These are phyloP conservation scores for Hyphantria cunea DNA, from an alignment of 1,140 invertebrate genomes.

Conservation along the genomic window DNA sequence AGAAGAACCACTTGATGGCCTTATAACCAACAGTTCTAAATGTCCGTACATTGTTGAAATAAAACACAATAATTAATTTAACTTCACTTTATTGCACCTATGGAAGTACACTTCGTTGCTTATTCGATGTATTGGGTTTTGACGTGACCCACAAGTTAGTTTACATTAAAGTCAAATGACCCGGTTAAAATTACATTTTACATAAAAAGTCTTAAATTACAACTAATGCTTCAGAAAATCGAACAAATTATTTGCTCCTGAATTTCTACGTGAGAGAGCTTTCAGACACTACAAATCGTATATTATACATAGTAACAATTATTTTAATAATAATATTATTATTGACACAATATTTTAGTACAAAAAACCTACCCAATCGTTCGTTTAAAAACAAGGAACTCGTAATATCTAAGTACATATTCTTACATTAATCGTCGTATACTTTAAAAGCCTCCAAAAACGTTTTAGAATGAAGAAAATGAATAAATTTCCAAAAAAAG, in stretches of 20 bases:
- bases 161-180: slow-evolving; percentile 16
- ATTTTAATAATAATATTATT: slow-evolving; percentile 36
- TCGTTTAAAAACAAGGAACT: slow-evolving; percentile 68
- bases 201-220: slow-evolving; percentile 27
- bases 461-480: slow-evolving; percentile 59
- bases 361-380: slow-evolving; percentile 51
- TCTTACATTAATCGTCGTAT: slow-evolving; percentile 78
- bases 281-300: slow-evolving; percentile 37
- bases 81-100: slow-evolving; percentile 79
- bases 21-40: too few species aligned
- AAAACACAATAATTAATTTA: slow-evolving; percentile 45
- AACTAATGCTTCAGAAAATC: slow-evolving; percentile 7
- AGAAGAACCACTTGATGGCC: too few species aligned
- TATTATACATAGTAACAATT: slow-evolving; percentile 38
- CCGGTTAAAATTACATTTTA: slow-evolving; percentile 17
- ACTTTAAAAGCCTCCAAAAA: slow-evolving; percentile 81
- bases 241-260: slow-evolving; percentile 20
- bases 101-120: slow-evolving; percentile 76
- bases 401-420: slow-evolving; percentile 78
- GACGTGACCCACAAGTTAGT: slow-evolving; percentile 14
- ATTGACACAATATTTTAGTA: slow-evolving; percentile 40
- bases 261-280: slow-evolving; percentile 30
- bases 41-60: slow-evolving; percentile 31
- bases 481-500: slow-evolving; percentile 58
- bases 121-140: slow-evolving; percentile 57